phyloP scores from a whole-genome alignment of 2,888 invertebrate genomes.

The Schizaphis graminum region DNA sequence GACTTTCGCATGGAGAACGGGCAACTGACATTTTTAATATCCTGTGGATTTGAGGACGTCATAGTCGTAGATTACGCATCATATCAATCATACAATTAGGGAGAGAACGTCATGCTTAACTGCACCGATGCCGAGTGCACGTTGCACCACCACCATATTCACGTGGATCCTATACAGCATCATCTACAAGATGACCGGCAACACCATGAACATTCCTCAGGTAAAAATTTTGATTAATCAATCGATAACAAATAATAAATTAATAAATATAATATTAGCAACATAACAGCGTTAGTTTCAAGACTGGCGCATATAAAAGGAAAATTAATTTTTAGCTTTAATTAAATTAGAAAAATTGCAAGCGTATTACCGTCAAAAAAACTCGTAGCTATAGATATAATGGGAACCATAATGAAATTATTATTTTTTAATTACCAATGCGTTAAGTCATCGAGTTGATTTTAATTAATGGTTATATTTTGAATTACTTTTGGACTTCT shows the following conservation, averaged over 20 bases:
- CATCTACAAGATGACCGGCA: conserved; percentile 79
- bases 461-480: conserved; percentile 37
- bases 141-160: conserved; percentile 81
- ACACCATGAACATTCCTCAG: conserved; percentile 70
- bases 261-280: background rate
- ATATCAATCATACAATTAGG: background rate
- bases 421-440: conserved; percentile 16
- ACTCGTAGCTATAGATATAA: background rate
- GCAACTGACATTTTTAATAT: background rate
- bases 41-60: background rate
- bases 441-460: conserved; percentile 5
- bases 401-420: background rate
- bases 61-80: background rate
- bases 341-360: background rate
- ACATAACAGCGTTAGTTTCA: background rate
- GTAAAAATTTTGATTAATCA: conserved; percentile 25
- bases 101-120: conserved; percentile 77
- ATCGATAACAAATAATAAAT: background rate
- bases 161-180: conserved; percentile 79
- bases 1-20: conserved; percentile 55
- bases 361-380: background rate
- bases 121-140: conserved; percentile 85
- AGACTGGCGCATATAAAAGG: background rate
- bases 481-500: background rate
- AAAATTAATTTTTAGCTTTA: background rate